Base-by-base conservation (phyloP, 1,140 invertebrate species). In the Anagrus nilaparvatae region DNA sequence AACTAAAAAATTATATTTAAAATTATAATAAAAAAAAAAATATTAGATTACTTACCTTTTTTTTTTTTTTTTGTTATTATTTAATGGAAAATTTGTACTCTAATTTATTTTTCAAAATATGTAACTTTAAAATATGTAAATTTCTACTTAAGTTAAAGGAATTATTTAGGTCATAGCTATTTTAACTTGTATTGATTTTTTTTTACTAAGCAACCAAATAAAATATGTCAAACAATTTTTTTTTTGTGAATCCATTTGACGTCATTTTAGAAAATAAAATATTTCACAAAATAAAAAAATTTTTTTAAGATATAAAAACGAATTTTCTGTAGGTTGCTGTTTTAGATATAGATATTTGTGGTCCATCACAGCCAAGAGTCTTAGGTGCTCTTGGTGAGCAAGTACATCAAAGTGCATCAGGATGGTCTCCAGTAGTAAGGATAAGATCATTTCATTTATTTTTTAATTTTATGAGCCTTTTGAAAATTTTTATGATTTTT, bases 361-460 rank as follows among this genome's bases (percentile, higher is more conserved):
- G 92, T 0, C 92, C 92, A 18, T 83, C 81, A 28, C 81, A 83
- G 51, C 82, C 82, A 13, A 75, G 81, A 46, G 71, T 85, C 24
- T 59, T 84, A 33, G 82, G 81, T 29, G 81, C 77, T 18, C 48
- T 74, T 34, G 78, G 78, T 20, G 82, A 85, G 56, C 75, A 88
- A 70, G 86, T 95, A 18, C 93, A 97, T 72, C 82, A 92, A 58
- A 96, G 92, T 61, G 91, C 88, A 12, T 93, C 88, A 7, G 94
- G 94, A 32, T 97, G 93, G 94, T 95, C 91, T 4, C 93, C 93
- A 18, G 83, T 98, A 40, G 86, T 90, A 74, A 76, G 76, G n/a
- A n/a, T n/a, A n/a, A n/a, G n/a, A n/a, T n/a, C n/a, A n/a, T n/a
- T n/a, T n/a, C n/a, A n/a, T n/a, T n/a, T n/a, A n/a, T n/a, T n/a